Conservation (phyloP, 2,888 invertebrate genomes). For the Spatulosminthurus flaviceps region DNA sequence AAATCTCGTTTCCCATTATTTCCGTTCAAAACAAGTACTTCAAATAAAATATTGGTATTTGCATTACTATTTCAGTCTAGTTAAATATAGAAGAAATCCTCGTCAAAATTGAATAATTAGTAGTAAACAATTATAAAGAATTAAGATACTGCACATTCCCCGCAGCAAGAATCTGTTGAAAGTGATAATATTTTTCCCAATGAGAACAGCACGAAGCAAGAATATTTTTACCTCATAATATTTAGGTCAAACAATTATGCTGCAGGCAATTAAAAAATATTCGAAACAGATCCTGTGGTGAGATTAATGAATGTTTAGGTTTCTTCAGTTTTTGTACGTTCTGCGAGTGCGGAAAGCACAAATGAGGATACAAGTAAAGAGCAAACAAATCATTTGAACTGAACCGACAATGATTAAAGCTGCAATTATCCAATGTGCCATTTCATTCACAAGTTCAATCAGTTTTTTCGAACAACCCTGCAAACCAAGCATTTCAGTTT, state of each 20-base stretch:
- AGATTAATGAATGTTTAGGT: background rate
- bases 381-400: conserved; percentile 58
- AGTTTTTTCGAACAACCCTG: conserved; percentile 62
- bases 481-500: conserved; percentile 6
- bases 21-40: background rate
- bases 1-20: background rate
- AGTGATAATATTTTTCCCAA: too few relatives aligned
- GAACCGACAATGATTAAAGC: conserved; percentile 58
- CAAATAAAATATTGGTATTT: background rate
- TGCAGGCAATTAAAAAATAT: too few relatives aligned
- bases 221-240: too few relatives aligned
- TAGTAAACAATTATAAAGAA: too few relatives aligned
- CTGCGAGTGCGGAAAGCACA: conserved; percentile 59
- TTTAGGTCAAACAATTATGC: background rate
- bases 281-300: background rate
- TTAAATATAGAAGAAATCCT: background rate
- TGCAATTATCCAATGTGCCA: conserved; percentile 58
- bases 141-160: too few relatives aligned
- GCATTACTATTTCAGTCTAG: background rate
- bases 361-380: conserved; percentile 62
- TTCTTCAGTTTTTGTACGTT: conserved; percentile 51
- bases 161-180: too few relatives aligned
- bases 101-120: too few relatives aligned
- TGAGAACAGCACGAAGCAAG: too few relatives aligned
- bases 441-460: conserved; percentile 54